Percentiles rank a stretch among this genome's conserved stretches.
Evolutionary conservation across 2,888 invertebrate species (phyloP).

Genomic region (Pecten maximus): DNA sequence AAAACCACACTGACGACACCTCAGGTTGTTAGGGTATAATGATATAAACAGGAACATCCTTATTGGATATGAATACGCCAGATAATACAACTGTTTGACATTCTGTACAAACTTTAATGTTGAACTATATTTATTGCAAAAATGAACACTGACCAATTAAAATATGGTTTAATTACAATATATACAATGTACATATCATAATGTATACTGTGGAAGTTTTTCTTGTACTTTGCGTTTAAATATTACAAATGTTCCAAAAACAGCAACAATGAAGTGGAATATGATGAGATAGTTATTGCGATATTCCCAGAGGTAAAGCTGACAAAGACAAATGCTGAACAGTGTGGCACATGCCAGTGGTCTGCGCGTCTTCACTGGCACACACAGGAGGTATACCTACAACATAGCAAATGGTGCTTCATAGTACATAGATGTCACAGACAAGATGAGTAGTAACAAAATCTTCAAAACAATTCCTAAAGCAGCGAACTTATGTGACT

Average conservation of each 20-base stretch:
- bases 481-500: too few relatives aligned
- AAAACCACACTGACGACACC: too few relatives aligned
- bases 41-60: too few relatives aligned
- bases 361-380: constrained; percentile 59
- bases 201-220: constrained; percentile 68
- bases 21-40: too few relatives aligned
- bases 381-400: constrained; percentile 66
- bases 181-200: constrained; percentile 49
- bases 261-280: constrained; percentile 67
- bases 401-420: constrained; percentile 43
- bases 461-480: too few relatives aligned
- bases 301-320: constrained; percentile 69
- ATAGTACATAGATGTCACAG: too few relatives aligned
- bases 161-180: neutral
- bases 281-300: constrained; percentile 62
- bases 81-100: too few relatives aligned
- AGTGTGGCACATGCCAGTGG: constrained; percentile 67
- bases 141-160: neutral
- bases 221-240: constrained; percentile 65
- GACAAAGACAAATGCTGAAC: constrained; percentile 67
- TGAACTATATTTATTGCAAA: too few relatives aligned
- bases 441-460: too few relatives aligned
- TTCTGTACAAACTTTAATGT: too few relatives aligned
- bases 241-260: constrained; percentile 68
- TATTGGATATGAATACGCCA: too few relatives aligned